phyloP scores from a whole-genome alignment of 1,140 invertebrate genomes.

The Trachelipus rathkii region DNA sequence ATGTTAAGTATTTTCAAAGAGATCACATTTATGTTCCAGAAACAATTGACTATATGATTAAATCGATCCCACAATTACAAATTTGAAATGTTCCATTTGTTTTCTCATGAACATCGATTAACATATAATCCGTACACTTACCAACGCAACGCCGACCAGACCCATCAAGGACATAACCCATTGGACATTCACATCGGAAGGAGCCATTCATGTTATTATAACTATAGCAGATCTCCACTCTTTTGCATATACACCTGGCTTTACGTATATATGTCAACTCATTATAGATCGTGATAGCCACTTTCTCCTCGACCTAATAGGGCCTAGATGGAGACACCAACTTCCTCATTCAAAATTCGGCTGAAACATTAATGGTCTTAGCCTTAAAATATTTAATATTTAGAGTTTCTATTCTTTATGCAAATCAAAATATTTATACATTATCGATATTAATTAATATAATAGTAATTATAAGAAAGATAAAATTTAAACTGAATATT shows the following conservation, averaged over 20 bases:
- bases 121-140: constrained; percentile 45
- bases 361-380: constrained; percentile 47
- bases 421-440: too few species aligned
- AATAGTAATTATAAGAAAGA: too few species aligned
- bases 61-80: too few species aligned
- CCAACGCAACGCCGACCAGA: constrained; percentile 67
- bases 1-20: neutral
- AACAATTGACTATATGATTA: too few species aligned
- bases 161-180: constrained; percentile 64
- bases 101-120: too few species aligned
- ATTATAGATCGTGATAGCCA: constrained; percentile 66
- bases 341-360: constrained; percentile 58
- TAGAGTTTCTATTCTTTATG: too few species aligned
- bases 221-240: constrained; percentile 61
- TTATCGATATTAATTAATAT: too few species aligned
- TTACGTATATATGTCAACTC: constrained; percentile 69
- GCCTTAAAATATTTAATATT: too few species aligned
- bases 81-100: too few species aligned
- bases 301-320: constrained; percentile 61
- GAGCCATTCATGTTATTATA: constrained; percentile 59
- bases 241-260: constrained; percentile 64
- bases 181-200: constrained; percentile 61
- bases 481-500: too few species aligned
- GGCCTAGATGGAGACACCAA: constrained; percentile 65
- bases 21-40: too few species aligned